Evolutionary conservation across 2,113 vertebrate species (phyloP).

Genomic region (Macquaria ambigua): DNA sequence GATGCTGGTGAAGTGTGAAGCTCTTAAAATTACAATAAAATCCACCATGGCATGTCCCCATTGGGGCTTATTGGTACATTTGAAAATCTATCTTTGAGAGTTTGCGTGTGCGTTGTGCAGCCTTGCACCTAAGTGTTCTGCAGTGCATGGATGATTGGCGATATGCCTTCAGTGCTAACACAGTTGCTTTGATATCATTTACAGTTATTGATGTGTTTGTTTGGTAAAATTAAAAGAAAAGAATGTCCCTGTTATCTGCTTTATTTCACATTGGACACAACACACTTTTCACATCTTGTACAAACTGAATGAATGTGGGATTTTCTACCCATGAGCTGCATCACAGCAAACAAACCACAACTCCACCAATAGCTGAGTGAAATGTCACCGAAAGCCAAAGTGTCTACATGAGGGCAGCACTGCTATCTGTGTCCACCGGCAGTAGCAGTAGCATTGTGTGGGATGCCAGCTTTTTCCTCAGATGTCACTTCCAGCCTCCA

Average conservation of each 20-base stretch:
- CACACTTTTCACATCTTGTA: neutral
- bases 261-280: neutral
- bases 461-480: constrained; percentile 31
- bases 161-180: constrained; percentile 9
- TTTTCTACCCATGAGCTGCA: constrained; percentile 2
- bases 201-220: constrained; percentile 35
- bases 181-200: constrained; percentile 45
- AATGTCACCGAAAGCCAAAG: constrained; percentile 23
- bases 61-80: constrained; percentile 17
- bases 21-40: neutral
- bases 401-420: neutral
- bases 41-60: constrained; percentile 59
- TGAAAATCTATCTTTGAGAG: constrained; percentile 10
- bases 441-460: constrained; percentile 28
- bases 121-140: neutral
- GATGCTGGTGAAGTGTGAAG: neutral
- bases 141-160: neutral
- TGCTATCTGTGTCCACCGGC: constrained; percentile 45
- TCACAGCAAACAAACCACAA: neutral
- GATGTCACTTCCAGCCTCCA: constrained; percentile 50
- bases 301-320: neutral
- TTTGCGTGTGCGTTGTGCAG: neutral
- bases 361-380: constrained; percentile 15
- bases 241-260: neutral
- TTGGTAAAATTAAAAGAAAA: neutral